A percentile compares a stretch with the other conserved stretches of the same genome.
These are phyloP conservation scores for Steinernema carpocapsae DNA, from an alignment of 2,888 invertebrate species.

Conservation along the genomic window DNA sequence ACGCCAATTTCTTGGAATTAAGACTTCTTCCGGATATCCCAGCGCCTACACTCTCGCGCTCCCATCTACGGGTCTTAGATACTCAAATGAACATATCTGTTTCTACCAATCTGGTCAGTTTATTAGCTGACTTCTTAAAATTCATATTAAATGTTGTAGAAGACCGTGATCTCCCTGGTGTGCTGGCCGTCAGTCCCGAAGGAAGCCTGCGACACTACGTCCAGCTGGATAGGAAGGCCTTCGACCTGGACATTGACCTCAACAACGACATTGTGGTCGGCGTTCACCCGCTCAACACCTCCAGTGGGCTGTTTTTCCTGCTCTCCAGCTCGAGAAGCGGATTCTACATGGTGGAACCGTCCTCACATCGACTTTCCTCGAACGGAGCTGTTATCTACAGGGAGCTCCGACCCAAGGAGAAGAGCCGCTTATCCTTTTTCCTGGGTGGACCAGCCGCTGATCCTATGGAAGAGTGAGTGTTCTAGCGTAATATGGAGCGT, in stretches of 20 bases:
- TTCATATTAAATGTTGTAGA: neutral
- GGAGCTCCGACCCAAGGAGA: neutral
- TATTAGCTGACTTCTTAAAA: neutral
- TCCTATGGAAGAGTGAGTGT: neutral
- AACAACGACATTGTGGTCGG: conserved; percentile 15
- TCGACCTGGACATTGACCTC: neutral
- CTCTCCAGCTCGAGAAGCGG: neutral
- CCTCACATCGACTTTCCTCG: conserved; percentile 12
- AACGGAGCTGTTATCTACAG: neutral
- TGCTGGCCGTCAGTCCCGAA: conserved; percentile 11
- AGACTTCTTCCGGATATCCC: conserved; percentile 34
- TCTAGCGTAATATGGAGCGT: neutral
- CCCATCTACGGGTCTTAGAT: conserved; percentile 53
- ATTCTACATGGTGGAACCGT: neutral
- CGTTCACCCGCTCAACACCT: neutral
- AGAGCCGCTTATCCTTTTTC: conserved; percentile 1
- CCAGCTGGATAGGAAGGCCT: conserved; percentile 10
- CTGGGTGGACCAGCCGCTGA: neutral
- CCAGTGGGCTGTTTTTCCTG: neutral
- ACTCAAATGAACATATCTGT: conserved; percentile 43
- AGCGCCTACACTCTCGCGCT: conserved; percentile 39
- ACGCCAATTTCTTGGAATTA: neutral
- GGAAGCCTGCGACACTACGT: neutral
- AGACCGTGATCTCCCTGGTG: neutral
- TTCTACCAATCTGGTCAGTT: conserved; percentile 41